These are phyloP conservation scores for Gasteruption jaculator DNA, from an alignment of 2,888 invertebrate species.

Conservation along the genomic window DNA sequence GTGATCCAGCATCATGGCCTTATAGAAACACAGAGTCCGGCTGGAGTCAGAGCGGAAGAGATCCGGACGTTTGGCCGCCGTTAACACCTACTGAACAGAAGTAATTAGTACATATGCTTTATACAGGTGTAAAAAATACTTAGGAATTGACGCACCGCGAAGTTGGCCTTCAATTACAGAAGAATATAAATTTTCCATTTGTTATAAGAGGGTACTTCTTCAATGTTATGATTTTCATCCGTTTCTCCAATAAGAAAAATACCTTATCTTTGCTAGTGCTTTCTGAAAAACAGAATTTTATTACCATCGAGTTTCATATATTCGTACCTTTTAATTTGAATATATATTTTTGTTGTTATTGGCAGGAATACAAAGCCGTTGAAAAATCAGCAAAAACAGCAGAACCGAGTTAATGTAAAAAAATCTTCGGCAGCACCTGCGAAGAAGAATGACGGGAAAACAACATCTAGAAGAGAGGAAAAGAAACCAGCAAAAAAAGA, in stretches of 20 bases:
- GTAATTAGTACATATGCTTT: conserved; percentile 45
- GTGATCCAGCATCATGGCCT: conserved; percentile 78
- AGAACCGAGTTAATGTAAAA: conserved; percentile 39
- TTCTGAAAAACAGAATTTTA: no score
- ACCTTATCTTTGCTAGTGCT: no score
- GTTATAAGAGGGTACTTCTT: background rate
- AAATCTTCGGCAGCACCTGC: conserved; percentile 43
- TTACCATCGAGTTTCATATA: no score
- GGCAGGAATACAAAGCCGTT: conserved; percentile 42
- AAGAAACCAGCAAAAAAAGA: conserved; percentile 54
- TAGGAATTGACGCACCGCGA: background rate
- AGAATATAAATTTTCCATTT: conserved; percentile 13
- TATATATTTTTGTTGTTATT: conserved; percentile 12
- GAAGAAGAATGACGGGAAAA: conserved; percentile 49
- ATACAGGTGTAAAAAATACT: background rate
- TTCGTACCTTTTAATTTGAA: no score
- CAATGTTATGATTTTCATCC: no score
- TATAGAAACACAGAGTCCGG: conserved; percentile 57
- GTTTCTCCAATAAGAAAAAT: conserved; percentile 9
- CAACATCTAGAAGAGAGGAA: conserved; percentile 44
- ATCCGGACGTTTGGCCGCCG: conserved; percentile 87
- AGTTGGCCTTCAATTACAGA: background rate
- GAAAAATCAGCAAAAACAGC: conserved; percentile 42
- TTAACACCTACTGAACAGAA: conserved; percentile 75
- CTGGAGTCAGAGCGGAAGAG: conserved; percentile 57